Percentiles rank a stretch among this genome's conserved stretches.
These are phyloP conservation scores for Eulemur macaco DNA, from an alignment of 2,113 vertebrate genomes.

Conservation along the genomic window DNA sequence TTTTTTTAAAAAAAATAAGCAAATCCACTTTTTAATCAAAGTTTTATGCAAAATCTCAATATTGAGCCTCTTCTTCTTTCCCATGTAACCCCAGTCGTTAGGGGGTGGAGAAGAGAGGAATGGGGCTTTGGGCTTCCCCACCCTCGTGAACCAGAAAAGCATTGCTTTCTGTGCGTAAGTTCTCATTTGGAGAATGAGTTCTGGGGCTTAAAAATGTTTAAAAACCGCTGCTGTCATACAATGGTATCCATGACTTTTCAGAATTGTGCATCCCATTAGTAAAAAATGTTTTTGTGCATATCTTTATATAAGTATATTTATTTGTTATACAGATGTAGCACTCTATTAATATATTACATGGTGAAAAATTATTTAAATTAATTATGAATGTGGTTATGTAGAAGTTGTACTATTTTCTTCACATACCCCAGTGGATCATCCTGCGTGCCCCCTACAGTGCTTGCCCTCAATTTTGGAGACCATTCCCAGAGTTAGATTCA, in stretches of 20 bases:
- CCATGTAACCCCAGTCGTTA: not conserved
- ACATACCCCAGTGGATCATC: rapidly evolving
- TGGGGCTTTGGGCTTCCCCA: not conserved
- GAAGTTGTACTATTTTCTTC: not conserved
- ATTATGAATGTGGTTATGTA: not conserved
- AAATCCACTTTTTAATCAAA: not conserved
- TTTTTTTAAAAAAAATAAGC: not conserved
- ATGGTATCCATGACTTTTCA: not conserved
- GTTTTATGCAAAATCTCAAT: not conserved
- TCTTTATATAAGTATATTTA: not conserved
- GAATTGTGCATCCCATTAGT: not conserved
- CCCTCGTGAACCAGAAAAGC: not conserved
- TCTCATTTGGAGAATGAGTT: not conserved
- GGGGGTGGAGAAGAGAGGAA: too few relatives aligned
- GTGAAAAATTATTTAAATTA: not conserved
- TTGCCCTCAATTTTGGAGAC: not conserved
- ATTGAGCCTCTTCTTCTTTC: not conserved
- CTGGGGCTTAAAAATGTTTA: not conserved
- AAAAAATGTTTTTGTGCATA: not conserved
- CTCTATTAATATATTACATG: not conserved
- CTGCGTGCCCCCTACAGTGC: not conserved
- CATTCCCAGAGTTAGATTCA: not conserved
- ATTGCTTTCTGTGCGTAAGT: not conserved
- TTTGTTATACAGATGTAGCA: not conserved
- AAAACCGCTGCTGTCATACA: not conserved